Evolutionary conservation across 92 coral and sea anemone species (phyloP), one percentile per base, ranked within the genome.

Genomic region (Palythoa heliodiscus): DNA sequence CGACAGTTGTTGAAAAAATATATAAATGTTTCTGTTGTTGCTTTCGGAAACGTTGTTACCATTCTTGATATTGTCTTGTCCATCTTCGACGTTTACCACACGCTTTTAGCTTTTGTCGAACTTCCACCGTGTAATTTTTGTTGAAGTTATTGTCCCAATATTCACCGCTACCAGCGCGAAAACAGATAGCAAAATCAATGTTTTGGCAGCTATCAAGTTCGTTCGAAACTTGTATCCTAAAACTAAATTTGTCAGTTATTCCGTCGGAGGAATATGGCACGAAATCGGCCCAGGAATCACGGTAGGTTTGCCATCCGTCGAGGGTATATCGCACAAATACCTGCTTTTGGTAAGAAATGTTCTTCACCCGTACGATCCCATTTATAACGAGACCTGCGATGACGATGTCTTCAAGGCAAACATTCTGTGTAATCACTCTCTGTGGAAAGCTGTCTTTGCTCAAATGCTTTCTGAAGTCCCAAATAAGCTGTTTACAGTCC

Each of bases 381-480:
- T 93, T 93, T 54, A 97, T 88, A 1, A 95, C 91, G 71, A 88
- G 91, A 43, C 95, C 94, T 3, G 93, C 90, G 68, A 94, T 87
- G 17, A 90, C 88, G 20, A 93, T 91, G 87, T 97, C 91, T 78
- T 97, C 99, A 73, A 97, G 86, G 71, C 98, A 96, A 16, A 96
- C 99, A 29, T 80, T 85, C 50, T 92, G 93, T 16, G 50, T 67
- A 22, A 60, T 40, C 67, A 94, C 81, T 13, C 95, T 93, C 39
- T 87, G 87, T 3, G 71, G 71, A 60, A 92, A 94, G 29, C 83
- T 83, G 4, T 55, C 87, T 81, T 89, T 81, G 48, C 91, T 83
- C 10, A 82, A 90, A 39, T 95, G 94, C 70, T 91, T 96, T 23
- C 90, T 75, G 73, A 96, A 94, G 75, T 87, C 63, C 54, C 86